phyloP scores from a whole-genome alignment of 2,797 vertebrate species.

The Argya squamiceps region DNA sequence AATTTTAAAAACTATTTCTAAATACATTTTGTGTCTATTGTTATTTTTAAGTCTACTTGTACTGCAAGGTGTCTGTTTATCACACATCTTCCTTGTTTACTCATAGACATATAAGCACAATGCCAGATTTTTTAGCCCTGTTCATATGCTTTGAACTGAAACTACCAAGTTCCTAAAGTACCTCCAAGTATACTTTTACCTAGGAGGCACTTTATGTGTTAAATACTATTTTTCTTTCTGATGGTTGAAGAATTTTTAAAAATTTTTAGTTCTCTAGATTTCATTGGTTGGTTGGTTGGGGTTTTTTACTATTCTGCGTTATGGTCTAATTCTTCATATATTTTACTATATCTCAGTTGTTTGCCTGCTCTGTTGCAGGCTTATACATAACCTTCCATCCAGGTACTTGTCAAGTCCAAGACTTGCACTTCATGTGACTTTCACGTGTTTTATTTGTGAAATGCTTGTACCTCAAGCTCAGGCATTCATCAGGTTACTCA shows the following conservation, averaged over 20 bases:
- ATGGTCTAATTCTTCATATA: background rate
- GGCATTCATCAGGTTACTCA: background rate
- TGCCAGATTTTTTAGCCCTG: background rate
- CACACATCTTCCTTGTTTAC: background rate
- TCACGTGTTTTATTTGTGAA: background rate
- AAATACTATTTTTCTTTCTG: background rate
- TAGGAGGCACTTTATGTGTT: background rate
- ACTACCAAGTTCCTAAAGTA: background rate
- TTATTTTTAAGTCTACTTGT: background rate
- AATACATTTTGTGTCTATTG: background rate
- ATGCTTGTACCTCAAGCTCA: background rate
- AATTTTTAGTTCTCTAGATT: background rate
- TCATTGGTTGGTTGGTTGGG: accelerated
- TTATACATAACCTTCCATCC: background rate
- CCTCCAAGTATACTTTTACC: background rate
- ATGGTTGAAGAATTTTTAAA: background rate
- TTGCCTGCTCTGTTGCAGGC: background rate
- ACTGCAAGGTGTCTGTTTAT: background rate
- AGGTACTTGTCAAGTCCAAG: background rate
- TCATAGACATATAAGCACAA: background rate
- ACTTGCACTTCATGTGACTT: background rate
- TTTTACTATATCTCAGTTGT: background rate
- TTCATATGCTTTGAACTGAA: background rate
- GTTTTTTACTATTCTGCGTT: background rate
- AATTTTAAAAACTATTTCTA: background rate